phyloP scores from a whole-genome alignment of 2,888 invertebrate species.

The Actias luna region DNA sequence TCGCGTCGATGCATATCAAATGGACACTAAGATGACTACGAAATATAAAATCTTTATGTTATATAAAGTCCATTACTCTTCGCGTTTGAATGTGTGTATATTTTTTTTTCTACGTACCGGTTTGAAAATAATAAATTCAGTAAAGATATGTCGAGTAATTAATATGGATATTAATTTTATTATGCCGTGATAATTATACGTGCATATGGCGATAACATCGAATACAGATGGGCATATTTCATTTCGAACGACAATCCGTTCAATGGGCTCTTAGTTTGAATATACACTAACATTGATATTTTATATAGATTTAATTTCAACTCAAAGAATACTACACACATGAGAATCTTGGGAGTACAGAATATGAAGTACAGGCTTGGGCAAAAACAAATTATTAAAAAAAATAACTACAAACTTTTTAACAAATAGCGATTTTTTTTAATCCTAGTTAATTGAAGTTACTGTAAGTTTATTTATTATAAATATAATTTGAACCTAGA shows the following conservation, averaged over 20 bases:
- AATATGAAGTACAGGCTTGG: no score
- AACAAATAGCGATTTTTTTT: no score
- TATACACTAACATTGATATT: background rate
- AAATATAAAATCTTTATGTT: constrained; percentile 52
- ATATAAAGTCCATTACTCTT: constrained; percentile 35
- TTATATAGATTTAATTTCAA: no score
- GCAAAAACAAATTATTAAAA: no score
- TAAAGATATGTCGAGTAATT: constrained; percentile 11
- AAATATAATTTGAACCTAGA: no score
- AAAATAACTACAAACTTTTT: no score
- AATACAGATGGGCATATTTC: background rate
- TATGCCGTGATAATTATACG: background rate
- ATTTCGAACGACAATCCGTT: background rate
- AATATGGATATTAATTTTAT: constrained; percentile 8
- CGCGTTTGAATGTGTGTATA: background rate
- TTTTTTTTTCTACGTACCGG: constrained; percentile 8
- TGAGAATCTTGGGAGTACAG: no score
- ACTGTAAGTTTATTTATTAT: no score
- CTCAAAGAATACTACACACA: no score
- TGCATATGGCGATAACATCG: constrained; percentile 1
- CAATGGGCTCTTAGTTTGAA: background rate
- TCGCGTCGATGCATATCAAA: constrained; percentile 66
- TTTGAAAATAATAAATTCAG: constrained; percentile 13
- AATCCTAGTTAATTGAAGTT: no score
- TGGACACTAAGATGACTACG: constrained; percentile 54